phyloP scores from a whole-genome alignment of 30 jellyfish, hydroid and myxozoan genomes.

The Clytia hemisphaerica region DNA sequence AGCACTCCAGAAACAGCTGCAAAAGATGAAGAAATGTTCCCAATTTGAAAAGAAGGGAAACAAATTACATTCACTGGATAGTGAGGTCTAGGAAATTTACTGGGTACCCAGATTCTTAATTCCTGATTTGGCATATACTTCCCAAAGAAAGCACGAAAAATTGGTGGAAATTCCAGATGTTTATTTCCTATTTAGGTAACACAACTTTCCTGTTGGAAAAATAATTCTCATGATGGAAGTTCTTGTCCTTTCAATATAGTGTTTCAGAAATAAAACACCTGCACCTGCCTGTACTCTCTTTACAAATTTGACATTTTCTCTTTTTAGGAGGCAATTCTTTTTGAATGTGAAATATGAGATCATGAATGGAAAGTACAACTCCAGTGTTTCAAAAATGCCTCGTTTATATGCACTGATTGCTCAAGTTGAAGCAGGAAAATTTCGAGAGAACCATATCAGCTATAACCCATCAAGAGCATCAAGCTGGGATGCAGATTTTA shows the following conservation, averaged over 20 bases:
- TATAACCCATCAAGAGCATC: conserved; percentile 72
- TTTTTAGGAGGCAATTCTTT: conserved; percentile 81
- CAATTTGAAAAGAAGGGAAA: too few species aligned
- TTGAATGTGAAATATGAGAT: conserved; percentile 72
- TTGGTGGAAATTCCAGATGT: too few species aligned
- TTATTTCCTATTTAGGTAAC: too few species aligned
- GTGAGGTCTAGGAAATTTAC: too few species aligned
- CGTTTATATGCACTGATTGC: conserved; percentile 70
- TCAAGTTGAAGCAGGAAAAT: conserved; percentile 82
- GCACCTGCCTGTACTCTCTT: neutral
- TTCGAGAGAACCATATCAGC: conserved; percentile 87
- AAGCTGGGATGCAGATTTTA: conserved; percentile 76
- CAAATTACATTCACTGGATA: too few species aligned
- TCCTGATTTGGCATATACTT: too few species aligned
- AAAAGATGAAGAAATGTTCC: too few species aligned
- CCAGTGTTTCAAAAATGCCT: conserved; percentile 29
- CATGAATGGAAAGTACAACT: conserved; percentile 51
- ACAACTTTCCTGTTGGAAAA: too few species aligned
- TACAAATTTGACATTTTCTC: neutral
- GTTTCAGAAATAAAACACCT: neutral
- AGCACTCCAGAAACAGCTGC: too few species aligned
- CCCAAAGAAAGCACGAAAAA: too few species aligned
- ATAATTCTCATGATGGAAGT: too few species aligned
- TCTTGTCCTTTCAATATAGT: neutral
- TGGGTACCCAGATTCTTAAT: too few species aligned